Base-by-base conservation (phyloP, 2,888 invertebrate genomes). In the Spisula subtruncata region DNA sequence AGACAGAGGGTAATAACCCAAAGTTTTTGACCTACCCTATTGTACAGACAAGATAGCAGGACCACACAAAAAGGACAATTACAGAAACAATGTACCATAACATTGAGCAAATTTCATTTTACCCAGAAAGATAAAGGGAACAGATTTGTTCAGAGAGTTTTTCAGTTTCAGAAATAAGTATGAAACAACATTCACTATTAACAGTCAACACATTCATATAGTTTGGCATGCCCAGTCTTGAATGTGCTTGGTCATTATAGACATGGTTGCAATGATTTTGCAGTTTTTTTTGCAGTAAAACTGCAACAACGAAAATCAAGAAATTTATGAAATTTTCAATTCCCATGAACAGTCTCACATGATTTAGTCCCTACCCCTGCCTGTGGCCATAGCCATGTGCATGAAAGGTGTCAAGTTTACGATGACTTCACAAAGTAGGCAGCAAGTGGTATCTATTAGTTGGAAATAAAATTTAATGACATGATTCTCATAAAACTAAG, bases 21-120 rank as follows among this genome's bases (percentile, higher is more conserved):
- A 18, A 14, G n/a, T 56, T 56, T 56, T 0, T n/a, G 56, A 56
- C 56, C 54, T 54, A 54, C 54, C 54, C 1, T 18, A 54, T 54
- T n/a, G 56, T n/a, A n/a, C 6, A 56, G 56, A n/a, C n/a, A 66
- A 25, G 25, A 12, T 66, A 66, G 8, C 60, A n/a, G 41, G 60
- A n/a, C 60, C 60, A 66, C 60, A 66, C 60, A 66, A 66, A 66
- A 25, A 25, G n/a, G 25, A 66, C 60, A 66, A 66, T 66, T 66
- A 25, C n/a, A 10, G 25, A 12, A 25, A 66, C 60, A 66, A 25
- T 25, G 25, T 12, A 66, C n/a, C 12, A 51, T n/a, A 25, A 4
- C 5, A 25, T 66, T 2, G 60, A 12, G 60, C 25, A 66, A 25
- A 66, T 10, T 66, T 66, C 25, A 8, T 41, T 41, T 41, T 41